Conservation (phyloP, 2,113 vertebrate species). For the Saccopteryx bilineata region DNA sequence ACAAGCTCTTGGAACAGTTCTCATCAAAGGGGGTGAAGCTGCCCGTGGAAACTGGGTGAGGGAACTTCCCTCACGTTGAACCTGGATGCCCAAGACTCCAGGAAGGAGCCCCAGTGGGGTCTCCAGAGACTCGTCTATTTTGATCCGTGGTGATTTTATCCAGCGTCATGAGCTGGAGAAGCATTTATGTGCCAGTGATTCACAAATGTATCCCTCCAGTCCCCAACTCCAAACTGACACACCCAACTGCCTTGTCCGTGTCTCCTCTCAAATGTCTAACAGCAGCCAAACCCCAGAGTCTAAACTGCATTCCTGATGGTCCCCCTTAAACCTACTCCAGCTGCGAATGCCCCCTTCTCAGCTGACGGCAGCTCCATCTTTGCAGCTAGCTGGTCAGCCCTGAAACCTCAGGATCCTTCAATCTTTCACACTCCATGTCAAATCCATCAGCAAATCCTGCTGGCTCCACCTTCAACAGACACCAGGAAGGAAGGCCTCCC, state of each 20-base stretch:
- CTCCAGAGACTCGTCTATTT: not conserved
- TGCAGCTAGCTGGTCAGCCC: not conserved
- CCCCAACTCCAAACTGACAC: not conserved
- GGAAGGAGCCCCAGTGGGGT: not conserved
- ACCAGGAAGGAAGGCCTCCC: rapidly evolving
- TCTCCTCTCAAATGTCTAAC: not conserved
- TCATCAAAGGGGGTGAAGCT: not conserved
- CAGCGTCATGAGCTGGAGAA: not conserved
- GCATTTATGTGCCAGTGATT: rapidly evolving
- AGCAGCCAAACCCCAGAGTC: not conserved
- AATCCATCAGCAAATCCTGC: not conserved
- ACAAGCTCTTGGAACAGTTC: not conserved
- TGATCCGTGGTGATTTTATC: not conserved
- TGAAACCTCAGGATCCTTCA: not conserved
- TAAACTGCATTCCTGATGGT: not conserved
- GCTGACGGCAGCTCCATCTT: not conserved
- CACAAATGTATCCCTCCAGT: not conserved
- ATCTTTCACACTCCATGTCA: not conserved
- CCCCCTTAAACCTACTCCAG: not conserved
- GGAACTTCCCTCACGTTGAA: not conserved
- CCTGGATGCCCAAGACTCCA: not conserved
- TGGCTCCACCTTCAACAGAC: not conserved
- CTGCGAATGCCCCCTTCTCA: not conserved
- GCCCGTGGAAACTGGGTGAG: rapidly evolving
- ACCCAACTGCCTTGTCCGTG: not conserved